Evolutionary conservation across 1,140 invertebrate genomes (phyloP).

Genomic region (Kradibia gibbosae): DNA sequence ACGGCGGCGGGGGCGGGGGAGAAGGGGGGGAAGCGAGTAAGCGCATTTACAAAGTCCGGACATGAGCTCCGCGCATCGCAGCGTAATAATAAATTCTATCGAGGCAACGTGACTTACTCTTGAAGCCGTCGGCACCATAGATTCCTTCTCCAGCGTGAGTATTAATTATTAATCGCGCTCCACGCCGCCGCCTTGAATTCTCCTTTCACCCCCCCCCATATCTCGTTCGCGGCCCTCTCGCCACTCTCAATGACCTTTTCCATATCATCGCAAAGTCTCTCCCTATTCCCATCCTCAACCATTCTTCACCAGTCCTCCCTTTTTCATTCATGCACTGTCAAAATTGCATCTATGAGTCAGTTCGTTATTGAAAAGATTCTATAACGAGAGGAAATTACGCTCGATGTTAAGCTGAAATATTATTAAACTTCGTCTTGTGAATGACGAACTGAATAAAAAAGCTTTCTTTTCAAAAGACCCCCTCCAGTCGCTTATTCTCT

Average conservation of each 20-base stretch:
- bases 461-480: neutral
- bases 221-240: neutral
- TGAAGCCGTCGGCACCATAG: conserved; percentile 41
- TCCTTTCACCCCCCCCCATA: neutral
- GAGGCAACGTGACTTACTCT: conserved; percentile 67
- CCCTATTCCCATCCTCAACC: no score
- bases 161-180: conserved; percentile 64
- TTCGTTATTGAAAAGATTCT: conserved; percentile 33
- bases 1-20: neutral
- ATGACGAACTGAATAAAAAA: neutral
- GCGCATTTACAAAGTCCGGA: conserved; percentile 41
- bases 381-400: conserved; percentile 14
- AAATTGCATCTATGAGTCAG: conserved; percentile 9
- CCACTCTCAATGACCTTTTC: neutral
- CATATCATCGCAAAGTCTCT: no score
- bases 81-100: conserved; percentile 66
- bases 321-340: conserved; percentile 17
- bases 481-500: neutral
- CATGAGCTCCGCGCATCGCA: conserved; percentile 48
- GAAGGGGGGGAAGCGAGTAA: neutral
- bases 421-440: neutral
- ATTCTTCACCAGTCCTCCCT: neutral
- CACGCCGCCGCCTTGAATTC: neutral
- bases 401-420: conserved; percentile 12
- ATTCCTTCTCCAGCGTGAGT: conserved; percentile 52